Evolutionary conservation across 53 echinoderm and acorn worm species (phyloP).

Genomic region (Holothuria scabra): DNA sequence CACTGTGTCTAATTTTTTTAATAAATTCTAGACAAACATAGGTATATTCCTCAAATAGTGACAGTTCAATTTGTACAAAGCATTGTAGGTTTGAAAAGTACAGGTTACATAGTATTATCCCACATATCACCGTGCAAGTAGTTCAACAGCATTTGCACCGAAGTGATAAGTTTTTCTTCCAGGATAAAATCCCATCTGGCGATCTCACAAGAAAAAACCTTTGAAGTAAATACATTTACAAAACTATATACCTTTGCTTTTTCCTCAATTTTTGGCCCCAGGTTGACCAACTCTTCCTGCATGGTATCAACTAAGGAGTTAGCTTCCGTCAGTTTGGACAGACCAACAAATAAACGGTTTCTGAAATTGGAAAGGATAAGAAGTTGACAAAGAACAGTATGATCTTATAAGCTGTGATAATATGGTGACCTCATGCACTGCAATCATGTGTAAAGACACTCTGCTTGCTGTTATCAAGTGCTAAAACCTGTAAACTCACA

Average conservation of each 20-base stretch:
- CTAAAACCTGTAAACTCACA: too few relatives aligned
- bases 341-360: constrained; percentile 86
- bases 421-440: background rate
- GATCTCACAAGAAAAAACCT: background rate
- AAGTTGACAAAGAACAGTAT: background rate
- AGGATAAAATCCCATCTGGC: background rate
- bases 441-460: too few relatives aligned
- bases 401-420: constrained; percentile 1
- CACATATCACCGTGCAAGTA: too few relatives aligned
- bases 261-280: constrained; percentile 97
- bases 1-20: too few relatives aligned
- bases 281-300: constrained; percentile 92
- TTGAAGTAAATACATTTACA: background rate
- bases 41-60: too few relatives aligned
- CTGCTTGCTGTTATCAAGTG: too few relatives aligned
- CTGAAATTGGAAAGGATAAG: constrained; percentile 34
- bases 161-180: too few relatives aligned
- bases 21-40: too few relatives aligned
- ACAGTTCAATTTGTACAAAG: too few relatives aligned
- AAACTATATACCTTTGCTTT: constrained; percentile 78
- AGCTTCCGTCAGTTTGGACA: constrained; percentile 92
- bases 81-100: too few relatives aligned
- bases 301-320: constrained; percentile 96
- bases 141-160: too few relatives aligned
- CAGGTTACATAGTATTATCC: too few relatives aligned